These are phyloP conservation scores for Agonopterix arenella DNA, from an alignment of 2,888 invertebrate genomes.

Conservation along the genomic window DNA sequence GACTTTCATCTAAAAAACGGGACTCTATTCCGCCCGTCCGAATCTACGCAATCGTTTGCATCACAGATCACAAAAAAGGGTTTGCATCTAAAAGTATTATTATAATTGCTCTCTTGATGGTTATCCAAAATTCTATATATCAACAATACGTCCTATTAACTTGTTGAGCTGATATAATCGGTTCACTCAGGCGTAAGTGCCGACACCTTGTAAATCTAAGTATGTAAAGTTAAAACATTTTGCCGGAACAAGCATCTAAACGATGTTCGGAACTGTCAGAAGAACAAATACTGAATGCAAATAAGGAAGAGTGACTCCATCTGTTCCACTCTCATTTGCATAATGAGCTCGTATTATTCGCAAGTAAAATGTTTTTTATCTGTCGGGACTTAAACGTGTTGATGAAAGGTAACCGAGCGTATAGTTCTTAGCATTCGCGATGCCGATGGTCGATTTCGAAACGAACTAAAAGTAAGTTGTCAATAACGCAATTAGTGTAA, in stretches of 20 bases:
- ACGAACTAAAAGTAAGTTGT: constrained; percentile 56
- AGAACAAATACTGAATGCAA: constrained; percentile 40
- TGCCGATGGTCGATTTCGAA: constrained; percentile 35
- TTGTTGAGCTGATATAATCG: too few relatives aligned
- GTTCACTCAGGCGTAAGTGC: neutral
- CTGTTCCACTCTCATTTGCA: constrained; percentile 34
- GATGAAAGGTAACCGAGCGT: neutral
- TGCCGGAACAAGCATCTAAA: constrained; percentile 13
- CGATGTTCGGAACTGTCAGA: constrained; percentile 26
- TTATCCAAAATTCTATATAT: too few relatives aligned
- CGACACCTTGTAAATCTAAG: constrained; percentile 2
- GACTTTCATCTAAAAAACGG: too few relatives aligned
- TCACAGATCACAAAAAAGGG: too few relatives aligned
- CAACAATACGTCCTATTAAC: too few relatives aligned
- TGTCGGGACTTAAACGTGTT: neutral
- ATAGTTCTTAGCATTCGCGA: neutral
- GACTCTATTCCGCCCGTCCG: too few relatives aligned
- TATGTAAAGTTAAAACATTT: constrained; percentile 10
- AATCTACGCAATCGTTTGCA: too few relatives aligned
- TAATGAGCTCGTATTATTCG: constrained; percentile 33
- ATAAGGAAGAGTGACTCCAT: constrained; percentile 38
- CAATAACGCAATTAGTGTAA: constrained; percentile 74
- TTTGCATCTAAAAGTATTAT: too few relatives aligned
- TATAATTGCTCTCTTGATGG: too few relatives aligned
- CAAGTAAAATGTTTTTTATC: constrained; percentile 13